These are phyloP conservation scores for Andrena bucephala DNA, from an alignment of 2,888 invertebrate genomes.

Conservation along the genomic window DNA sequence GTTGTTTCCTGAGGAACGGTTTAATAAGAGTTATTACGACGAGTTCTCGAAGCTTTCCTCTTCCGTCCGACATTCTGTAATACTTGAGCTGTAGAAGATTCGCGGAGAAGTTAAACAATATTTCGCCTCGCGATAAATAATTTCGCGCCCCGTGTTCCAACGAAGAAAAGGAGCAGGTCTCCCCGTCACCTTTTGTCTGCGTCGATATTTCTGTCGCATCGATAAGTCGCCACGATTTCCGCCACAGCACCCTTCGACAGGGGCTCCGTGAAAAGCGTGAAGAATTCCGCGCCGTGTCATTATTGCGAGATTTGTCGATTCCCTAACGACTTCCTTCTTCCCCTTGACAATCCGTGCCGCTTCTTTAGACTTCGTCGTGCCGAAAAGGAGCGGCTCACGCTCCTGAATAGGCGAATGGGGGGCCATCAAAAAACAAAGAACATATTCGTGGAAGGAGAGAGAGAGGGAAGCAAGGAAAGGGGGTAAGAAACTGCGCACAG, in stretches of 20 bases:
- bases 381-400: constrained; percentile 53
- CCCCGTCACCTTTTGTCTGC: constrained; percentile 29
- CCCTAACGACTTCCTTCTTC: constrained; percentile 51
- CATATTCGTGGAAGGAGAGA: constrained; percentile 19
- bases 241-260: neutral
- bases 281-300: constrained; percentile 53
- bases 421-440: constrained; percentile 57
- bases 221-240: constrained; percentile 52
- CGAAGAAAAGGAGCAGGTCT: constrained; percentile 19
- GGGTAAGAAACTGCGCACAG: neutral
- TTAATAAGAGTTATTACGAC: constrained; percentile 18
- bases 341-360: constrained; percentile 1
- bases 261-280: constrained; percentile 32
- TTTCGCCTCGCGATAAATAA: constrained; percentile 36
- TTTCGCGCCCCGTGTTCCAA: neutral
- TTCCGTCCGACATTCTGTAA: neutral
- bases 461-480: neutral
- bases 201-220: constrained; percentile 32
- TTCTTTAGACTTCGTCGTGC: constrained; percentile 42
- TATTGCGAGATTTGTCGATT: constrained; percentile 57
- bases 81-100: constrained; percentile 2
- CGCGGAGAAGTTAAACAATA: constrained; percentile 4
- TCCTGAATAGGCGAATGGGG: constrained; percentile 50
- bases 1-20: neutral
- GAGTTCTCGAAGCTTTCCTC: neutral